Percentiles rank a stretch among this genome's conserved stretches.
Evolutionary conservation across 1,140 invertebrate species (phyloP).

Genomic region (Orchesella cincta): DNA sequence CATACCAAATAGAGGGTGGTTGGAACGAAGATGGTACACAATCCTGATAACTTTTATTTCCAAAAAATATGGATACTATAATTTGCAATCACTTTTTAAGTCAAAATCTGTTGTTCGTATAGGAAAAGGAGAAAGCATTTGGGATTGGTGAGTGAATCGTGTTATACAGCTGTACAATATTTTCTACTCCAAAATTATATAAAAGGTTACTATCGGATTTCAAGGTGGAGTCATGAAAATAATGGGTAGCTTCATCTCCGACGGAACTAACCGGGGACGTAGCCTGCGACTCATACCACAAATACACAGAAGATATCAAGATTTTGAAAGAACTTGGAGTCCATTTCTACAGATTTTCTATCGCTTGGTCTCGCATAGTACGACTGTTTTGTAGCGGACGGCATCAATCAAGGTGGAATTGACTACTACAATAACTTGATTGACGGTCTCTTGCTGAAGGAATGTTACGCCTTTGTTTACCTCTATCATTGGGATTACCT

Average conservation of each 20-base stretch:
- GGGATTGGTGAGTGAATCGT: background rate
- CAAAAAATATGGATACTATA: too few relatives aligned
- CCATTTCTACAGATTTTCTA: constrained; percentile 54
- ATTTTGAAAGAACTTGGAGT: constrained; percentile 35
- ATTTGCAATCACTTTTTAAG: too few relatives aligned
- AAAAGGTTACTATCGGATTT: too few relatives aligned
- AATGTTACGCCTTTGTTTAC: constrained; percentile 52
- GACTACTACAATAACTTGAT: constrained; percentile 55
- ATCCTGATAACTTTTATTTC: too few relatives aligned
- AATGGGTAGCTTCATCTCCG: background rate
- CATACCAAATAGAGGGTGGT: constrained; percentile 58
- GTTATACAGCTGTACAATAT: too few relatives aligned
- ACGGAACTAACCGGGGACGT: constrained; percentile 41
- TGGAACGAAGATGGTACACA: too few relatives aligned
- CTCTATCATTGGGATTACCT: constrained; percentile 58
- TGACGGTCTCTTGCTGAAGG: constrained; percentile 50
- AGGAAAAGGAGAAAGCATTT: background rate
- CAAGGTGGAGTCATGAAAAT: too few relatives aligned
- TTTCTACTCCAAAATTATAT: too few relatives aligned
- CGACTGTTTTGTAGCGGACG: constrained; percentile 47
- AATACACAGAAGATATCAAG: constrained; percentile 49
- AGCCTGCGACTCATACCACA: constrained; percentile 43
- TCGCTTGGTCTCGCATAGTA: constrained; percentile 55
- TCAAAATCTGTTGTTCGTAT: background rate
- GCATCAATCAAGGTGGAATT: constrained; percentile 52